Evolutionary conservation across 2,888 invertebrate genomes (phyloP).

Genomic region (Periphyllus acericola): DNA sequence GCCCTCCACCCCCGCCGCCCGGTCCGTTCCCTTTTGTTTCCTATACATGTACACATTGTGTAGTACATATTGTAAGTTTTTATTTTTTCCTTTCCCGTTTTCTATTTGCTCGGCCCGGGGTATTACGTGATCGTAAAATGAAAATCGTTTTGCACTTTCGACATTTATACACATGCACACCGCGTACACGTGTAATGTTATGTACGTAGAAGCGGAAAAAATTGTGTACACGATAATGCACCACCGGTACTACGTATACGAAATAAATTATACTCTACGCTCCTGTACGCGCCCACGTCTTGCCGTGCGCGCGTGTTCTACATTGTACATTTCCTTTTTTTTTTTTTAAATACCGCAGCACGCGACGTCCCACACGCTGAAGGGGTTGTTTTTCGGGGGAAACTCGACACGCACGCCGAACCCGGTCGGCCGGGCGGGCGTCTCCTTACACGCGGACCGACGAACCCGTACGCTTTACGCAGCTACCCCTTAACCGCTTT

Average conservation of each 20-base stretch:
- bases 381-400: neutral
- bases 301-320: neutral
- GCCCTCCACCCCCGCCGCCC: no score
- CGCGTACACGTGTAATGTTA: no score
- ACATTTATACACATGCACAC: neutral
- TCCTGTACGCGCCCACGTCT: neutral
- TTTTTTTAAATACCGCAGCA: neutral
- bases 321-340: neutral
- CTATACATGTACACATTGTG: neutral
- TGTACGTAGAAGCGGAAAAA: no score
- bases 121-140: constrained; percentile 5
- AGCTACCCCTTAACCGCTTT: neutral
- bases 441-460: no score
- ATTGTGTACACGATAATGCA: neutral
- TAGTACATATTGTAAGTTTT: neutral
- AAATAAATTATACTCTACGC: no score
- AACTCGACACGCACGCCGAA: neutral
- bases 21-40: neutral
- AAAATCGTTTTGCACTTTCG: neutral
- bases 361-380: neutral
- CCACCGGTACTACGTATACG: neutral
- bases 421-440: no score
- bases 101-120: neutral
- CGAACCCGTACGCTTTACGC: neutral
- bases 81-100: neutral